Conservation (phyloP, 2,113 vertebrate species). For the Coregonus clupeaformis region DNA sequence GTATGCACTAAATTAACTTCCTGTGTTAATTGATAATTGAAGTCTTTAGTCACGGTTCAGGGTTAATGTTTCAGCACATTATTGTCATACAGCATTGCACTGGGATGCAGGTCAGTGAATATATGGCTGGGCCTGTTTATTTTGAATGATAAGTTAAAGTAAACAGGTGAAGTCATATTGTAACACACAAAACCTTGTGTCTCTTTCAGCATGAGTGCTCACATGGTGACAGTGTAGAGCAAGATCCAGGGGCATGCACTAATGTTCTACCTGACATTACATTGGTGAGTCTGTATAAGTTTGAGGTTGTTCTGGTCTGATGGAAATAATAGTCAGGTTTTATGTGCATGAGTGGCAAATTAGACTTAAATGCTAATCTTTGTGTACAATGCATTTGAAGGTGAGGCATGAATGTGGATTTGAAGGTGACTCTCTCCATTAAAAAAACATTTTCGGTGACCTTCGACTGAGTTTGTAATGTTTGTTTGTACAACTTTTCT, state of each 20-base stretch:
- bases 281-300: constrained; percentile 31
- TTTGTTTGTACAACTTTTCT: too few species aligned
- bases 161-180: too few species aligned
- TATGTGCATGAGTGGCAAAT: neutral
- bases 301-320: too few species aligned
- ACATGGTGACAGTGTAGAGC: constrained; percentile 25
- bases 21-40: constrained; percentile 23
- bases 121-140: neutral
- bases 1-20: too few species aligned
- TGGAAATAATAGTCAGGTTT: neutral
- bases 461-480: neutral
- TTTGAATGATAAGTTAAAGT: neutral
- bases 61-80: constrained; percentile 15
- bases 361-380: constrained; percentile 12
- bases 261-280: constrained; percentile 36
- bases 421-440: too few species aligned
- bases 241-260: constrained; percentile 24
- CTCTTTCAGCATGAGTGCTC: constrained; percentile 42
- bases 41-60: constrained; percentile 30
- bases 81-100: neutral
- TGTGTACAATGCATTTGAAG: neutral
- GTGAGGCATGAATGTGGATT: too few species aligned
- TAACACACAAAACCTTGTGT: neutral
- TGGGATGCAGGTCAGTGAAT: neutral
- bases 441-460: neutral